These are phyloP conservation scores for Leptinotarsa tumamoca DNA, from an alignment of 2,888 invertebrate genomes.

Conservation along the genomic window DNA sequence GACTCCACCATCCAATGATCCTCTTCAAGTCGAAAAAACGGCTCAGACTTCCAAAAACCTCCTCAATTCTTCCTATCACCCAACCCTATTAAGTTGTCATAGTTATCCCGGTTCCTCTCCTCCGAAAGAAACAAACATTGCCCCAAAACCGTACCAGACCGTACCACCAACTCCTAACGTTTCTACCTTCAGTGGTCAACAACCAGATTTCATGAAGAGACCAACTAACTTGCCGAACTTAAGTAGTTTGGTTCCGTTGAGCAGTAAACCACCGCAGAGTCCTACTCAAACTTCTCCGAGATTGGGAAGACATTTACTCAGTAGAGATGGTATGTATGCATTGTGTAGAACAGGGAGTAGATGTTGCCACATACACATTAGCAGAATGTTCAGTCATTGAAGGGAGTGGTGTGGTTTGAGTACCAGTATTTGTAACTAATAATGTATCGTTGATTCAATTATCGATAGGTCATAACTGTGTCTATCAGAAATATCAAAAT, in stretches of 20 bases:
- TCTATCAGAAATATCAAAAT: background rate
- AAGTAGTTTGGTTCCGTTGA: slow-evolving; percentile 59
- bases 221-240: slow-evolving; percentile 54
- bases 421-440: slow-evolving; percentile 2
- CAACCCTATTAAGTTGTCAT: slow-evolving; percentile 66
- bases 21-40: slow-evolving; percentile 48
- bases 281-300: slow-evolving; percentile 73
- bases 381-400: background rate
- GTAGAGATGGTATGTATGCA: slow-evolving; percentile 34
- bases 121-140: slow-evolving; percentile 55
- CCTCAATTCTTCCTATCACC: slow-evolving; percentile 61
- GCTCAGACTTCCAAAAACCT: slow-evolving; percentile 42
- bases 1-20: slow-evolving; percentile 75
- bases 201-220: slow-evolving; percentile 50
- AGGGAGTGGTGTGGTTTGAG: background rate
- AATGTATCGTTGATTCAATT: background rate
- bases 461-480: background rate
- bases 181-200: slow-evolving; percentile 28
- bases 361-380: background rate
- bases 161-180: slow-evolving; percentile 69
- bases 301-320: slow-evolving; percentile 60
- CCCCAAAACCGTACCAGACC: slow-evolving; percentile 60
- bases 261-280: slow-evolving; percentile 74
- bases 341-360: background rate
- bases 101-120: slow-evolving; percentile 68